Conservation (phyloP, 2,797 vertebrate species). For the Xerus rutilus region DNA sequence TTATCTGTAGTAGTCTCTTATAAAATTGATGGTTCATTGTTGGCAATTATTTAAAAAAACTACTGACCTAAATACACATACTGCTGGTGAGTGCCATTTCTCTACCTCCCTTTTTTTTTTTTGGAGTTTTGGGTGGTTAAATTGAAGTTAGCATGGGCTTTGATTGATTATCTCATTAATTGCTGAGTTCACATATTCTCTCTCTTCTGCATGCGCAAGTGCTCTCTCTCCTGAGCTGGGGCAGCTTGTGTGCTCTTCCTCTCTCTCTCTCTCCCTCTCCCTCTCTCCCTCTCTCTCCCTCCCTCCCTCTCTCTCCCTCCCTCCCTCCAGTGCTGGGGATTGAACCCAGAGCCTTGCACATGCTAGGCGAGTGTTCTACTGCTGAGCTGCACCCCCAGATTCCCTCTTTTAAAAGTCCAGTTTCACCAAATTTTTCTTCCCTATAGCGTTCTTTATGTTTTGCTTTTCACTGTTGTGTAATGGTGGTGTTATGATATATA, state of each 20-base stretch:
- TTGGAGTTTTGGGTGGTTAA: background rate
- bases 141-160: background rate
- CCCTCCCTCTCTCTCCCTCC: too few relatives aligned
- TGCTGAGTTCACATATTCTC: background rate
- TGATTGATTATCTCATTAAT: background rate
- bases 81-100: background rate
- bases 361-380: too few relatives aligned
- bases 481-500: background rate
- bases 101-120: background rate
- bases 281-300: too few relatives aligned
- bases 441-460: background rate
- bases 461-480: background rate
- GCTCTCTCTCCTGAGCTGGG: too few relatives aligned
- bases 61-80: background rate
- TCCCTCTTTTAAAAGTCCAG: background rate
- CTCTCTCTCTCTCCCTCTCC: too few relatives aligned
- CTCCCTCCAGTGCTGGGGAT: too few relatives aligned
- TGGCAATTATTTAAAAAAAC: background rate
- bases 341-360: too few relatives aligned
- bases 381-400: too few relatives aligned
- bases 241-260: background rate
- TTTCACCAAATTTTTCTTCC: background rate
- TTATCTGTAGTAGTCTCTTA: background rate
- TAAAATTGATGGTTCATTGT: background rate
- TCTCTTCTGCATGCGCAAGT: background rate